Conservation (phyloP, 2,797 vertebrate genomes). For the Oryzias sinensis region DNA sequence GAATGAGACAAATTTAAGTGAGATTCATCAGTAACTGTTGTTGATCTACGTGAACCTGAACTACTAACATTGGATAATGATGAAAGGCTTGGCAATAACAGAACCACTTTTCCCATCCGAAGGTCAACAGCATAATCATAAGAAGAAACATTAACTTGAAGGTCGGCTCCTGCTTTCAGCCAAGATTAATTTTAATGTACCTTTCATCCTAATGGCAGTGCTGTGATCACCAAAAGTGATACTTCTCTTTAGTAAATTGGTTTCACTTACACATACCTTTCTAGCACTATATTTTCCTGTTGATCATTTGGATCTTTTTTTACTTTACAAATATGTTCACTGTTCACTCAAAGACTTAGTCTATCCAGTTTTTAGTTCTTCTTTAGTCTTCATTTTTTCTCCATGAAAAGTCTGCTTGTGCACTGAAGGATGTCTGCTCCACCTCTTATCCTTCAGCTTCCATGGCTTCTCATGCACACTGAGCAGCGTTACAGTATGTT, state of each 20-base stretch:
- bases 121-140: conserved; percentile 62
- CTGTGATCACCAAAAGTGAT: conserved; percentile 29
- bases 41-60: conserved; percentile 51
- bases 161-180: conserved; percentile 35
- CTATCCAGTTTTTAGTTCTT: no score
- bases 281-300: no score
- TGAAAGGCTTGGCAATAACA: conserved; percentile 46
- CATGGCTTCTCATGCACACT: neutral
- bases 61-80: conserved; percentile 56
- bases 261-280: no score
- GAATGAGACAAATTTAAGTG: conserved; percentile 61
- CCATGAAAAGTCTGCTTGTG: no score
- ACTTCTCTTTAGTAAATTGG: neutral
- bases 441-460: neutral
- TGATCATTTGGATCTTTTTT: no score
- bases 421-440: no score
- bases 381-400: no score
- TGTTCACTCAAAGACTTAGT: no score
- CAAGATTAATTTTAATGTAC: conserved; percentile 44
- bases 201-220: conserved; percentile 39
- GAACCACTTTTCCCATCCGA: conserved; percentile 37
- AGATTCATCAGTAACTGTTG: conserved; percentile 65
- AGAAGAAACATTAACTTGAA: conserved; percentile 53
- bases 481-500: neutral
- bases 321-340: no score